Evolutionary conservation across 2,797 vertebrate genomes (phyloP).

Genomic region (Tenualosa thibaudeaui): DNA sequence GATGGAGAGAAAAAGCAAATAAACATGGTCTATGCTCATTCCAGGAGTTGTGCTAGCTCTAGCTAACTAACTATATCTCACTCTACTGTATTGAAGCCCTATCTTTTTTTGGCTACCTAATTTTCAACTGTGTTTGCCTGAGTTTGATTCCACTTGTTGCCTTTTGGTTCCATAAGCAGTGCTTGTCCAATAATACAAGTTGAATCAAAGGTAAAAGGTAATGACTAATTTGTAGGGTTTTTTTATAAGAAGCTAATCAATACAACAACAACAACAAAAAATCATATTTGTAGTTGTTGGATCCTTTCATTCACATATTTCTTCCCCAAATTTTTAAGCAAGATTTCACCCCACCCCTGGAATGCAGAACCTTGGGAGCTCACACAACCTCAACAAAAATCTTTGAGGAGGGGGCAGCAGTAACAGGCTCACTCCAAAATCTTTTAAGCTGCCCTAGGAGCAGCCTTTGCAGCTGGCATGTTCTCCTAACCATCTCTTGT

Average conservation of each 20-base stretch:
- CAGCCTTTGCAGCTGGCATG: background rate
- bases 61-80: background rate
- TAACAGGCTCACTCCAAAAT: slow-evolving; percentile 8
- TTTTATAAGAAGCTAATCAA: background rate
- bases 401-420: background rate
- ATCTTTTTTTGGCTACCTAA: background rate
- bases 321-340: background rate
- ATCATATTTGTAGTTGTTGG: background rate
- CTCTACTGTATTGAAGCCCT: background rate
- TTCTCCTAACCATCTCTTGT: background rate
- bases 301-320: background rate
- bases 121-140: background rate
- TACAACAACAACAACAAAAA: too few relatives aligned
- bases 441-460: background rate
- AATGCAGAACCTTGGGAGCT: background rate
- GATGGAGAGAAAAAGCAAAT: background rate
- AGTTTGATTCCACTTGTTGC: background rate
- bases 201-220: background rate
- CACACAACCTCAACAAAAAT: slow-evolving; percentile 12
- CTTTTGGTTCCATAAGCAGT: background rate
- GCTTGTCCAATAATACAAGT: background rate
- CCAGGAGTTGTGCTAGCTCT: background rate
- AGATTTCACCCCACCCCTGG: background rate
- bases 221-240: background rate
- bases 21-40: background rate